Evolutionary conservation across 2,888 invertebrate genomes (phyloP).

Genomic region (Lampropteryx suffumata): DNA sequence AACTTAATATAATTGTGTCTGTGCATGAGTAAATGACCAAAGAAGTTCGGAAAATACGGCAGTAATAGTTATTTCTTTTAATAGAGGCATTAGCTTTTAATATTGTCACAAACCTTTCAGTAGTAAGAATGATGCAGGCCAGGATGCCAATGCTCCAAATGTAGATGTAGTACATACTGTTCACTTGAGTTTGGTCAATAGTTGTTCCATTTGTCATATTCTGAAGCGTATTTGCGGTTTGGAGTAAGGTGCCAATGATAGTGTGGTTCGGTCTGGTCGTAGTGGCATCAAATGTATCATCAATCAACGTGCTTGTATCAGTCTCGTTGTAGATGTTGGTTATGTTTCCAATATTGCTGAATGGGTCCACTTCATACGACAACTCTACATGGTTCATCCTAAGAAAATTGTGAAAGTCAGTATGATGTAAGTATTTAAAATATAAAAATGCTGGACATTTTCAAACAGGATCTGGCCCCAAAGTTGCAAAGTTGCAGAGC

Average conservation of each 20-base stretch:
- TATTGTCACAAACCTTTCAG: conserved; percentile 61
- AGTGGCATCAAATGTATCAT: conserved; percentile 20
- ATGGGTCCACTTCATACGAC: conserved; percentile 22
- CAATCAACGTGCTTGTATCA: conserved; percentile 14
- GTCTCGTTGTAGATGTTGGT: conserved; percentile 26
- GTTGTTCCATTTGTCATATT: conserved; percentile 50
- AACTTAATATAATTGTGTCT: too few relatives aligned
- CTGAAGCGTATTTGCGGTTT: conserved; percentile 53
- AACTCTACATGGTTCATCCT: conserved; percentile 74
- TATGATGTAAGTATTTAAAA: too few relatives aligned
- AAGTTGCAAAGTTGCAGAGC: too few relatives aligned
- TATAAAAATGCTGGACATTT: too few relatives aligned
- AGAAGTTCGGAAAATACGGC: too few relatives aligned
- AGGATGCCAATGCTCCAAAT: conserved; percentile 84
- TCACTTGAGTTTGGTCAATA: conserved; percentile 41
- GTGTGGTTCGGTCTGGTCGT: conserved; percentile 46
- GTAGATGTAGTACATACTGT: conserved; percentile 71
- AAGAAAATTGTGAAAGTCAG: conserved; percentile 30
- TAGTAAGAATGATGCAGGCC: conserved; percentile 83
- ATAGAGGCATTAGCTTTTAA: background rate
- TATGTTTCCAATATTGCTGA: conserved; percentile 7
- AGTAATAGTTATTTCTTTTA: too few relatives aligned
- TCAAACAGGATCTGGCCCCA: too few relatives aligned
- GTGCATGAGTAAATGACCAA: too few relatives aligned
- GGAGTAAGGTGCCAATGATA: conserved; percentile 56